Evolutionary conservation across 2,113 vertebrate genomes (phyloP).

Genomic region (Triplophysa rosa): DNA sequence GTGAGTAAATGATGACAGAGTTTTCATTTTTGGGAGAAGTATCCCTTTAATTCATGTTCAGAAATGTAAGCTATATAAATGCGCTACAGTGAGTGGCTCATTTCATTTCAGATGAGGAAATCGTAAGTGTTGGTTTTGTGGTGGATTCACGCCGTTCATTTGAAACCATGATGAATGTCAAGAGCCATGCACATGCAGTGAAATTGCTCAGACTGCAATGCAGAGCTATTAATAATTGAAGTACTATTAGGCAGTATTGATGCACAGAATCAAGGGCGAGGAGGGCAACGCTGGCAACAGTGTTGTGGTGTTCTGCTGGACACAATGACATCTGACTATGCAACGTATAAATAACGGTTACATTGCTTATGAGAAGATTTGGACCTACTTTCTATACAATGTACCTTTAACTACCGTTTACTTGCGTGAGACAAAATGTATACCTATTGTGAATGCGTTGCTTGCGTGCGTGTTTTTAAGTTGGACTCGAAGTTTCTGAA

Average conservation of each 20-base stretch:
- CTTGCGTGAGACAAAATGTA: too few relatives aligned
- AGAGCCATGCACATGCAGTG: conserved; percentile 14
- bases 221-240: conserved; percentile 66
- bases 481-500: too few relatives aligned
- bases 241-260: conserved; percentile 56
- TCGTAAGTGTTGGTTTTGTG: neutral
- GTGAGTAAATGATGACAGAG: too few relatives aligned
- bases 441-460: too few relatives aligned
- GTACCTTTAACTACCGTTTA: too few relatives aligned
- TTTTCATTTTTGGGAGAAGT: too few relatives aligned
- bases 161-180: conserved; percentile 16
- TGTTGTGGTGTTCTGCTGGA: neutral
- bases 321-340: neutral
- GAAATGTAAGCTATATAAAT: too few relatives aligned
- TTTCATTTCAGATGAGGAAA: neutral
- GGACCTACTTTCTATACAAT: too few relatives aligned
- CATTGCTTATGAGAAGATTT: neutral
- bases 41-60: too few relatives aligned
- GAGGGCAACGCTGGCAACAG: too few relatives aligned
- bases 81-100: too few relatives aligned
- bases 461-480: too few relatives aligned
- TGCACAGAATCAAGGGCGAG: conserved; percentile 40
- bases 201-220: conserved; percentile 38
- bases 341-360: neutral
- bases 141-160: neutral